A percentile compares a stretch with the other conserved stretches of the same genome.
These are phyloP conservation scores for Lampris megalopsis DNA, from an alignment of 2,113 vertebrate species.

Conservation along the genomic window DNA sequence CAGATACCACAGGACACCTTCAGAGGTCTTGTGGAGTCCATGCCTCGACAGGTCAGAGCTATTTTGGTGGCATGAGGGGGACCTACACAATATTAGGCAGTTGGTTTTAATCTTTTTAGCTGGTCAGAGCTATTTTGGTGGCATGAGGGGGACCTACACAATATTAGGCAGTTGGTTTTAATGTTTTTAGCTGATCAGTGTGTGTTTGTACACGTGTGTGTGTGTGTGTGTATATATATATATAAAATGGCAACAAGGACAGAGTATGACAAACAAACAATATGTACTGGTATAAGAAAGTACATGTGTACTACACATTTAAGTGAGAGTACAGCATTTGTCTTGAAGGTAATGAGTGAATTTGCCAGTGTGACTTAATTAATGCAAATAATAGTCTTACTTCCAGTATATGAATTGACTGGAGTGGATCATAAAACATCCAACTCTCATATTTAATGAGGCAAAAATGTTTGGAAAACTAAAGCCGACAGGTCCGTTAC, in stretches of 20 bases:
- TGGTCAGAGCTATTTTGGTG: too few species aligned
- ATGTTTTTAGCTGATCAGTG: too few species aligned
- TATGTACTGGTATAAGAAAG: conserved; percentile 36
- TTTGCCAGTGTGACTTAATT: not conserved
- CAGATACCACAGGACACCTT: too few species aligned
- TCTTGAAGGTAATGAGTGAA: conserved; percentile 1
- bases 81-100: too few species aligned
- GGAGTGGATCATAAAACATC: conserved; percentile 4
- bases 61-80: too few species aligned
- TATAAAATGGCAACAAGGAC: not conserved
- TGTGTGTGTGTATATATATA: too few species aligned
- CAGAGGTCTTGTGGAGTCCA: too few species aligned
- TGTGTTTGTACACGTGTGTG: too few species aligned
- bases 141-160: too few species aligned
- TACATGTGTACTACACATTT: not conserved
- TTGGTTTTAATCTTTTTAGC: too few species aligned
- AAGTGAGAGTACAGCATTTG: conserved; percentile 17
- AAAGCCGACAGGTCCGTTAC: conserved; percentile 6
- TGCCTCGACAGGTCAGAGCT: too few species aligned
- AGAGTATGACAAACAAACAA: conserved; percentile 14
- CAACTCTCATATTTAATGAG: conserved; percentile 34
- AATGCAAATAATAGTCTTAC: not conserved
- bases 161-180: too few species aligned
- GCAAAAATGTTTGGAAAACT: not conserved
- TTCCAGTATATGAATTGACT: not conserved